Percentiles rank a stretch among this genome's conserved stretches.
phyloP scores from a whole-genome alignment of 2,797 vertebrate species.

The Acropternis orthonyx region DNA sequence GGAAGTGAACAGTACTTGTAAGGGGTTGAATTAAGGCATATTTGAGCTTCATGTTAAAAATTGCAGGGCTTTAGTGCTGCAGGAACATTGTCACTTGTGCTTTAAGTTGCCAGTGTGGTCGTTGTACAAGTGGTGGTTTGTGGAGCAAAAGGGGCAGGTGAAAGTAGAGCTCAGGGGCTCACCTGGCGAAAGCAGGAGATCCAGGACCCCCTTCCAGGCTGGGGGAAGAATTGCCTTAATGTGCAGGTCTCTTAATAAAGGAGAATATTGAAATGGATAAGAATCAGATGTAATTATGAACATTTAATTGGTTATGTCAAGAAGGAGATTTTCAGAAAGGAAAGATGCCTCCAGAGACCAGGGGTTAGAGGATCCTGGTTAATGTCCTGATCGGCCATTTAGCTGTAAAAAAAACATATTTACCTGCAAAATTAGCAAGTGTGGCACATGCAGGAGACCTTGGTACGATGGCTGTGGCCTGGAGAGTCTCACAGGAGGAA shows the following conservation, averaged over 20 bases:
- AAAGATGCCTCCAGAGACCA: neutral
- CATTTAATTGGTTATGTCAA: neutral
- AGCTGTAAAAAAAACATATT: neutral
- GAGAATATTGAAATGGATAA: neutral
- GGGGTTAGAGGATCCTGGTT: neutral
- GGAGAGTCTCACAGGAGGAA: fast-evolving
- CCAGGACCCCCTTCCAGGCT: neutral
- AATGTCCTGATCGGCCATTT: neutral
- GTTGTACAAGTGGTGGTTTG: neutral
- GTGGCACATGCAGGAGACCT: neutral
- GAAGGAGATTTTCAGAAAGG: neutral
- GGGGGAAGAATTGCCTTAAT: neutral
- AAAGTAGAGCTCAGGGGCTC: neutral
- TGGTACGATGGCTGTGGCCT: neutral
- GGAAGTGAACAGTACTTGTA: neutral
- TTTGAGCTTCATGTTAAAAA: neutral
- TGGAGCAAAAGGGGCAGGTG: neutral
- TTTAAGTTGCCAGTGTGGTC: fast-evolving
- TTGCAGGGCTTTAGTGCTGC: neutral
- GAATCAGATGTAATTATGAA: neutral
- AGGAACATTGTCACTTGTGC: fast-evolving
- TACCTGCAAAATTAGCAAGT: neutral
- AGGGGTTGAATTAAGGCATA: neutral
- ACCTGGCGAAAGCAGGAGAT: neutral
- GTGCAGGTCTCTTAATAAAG: neutral